Evolutionary conservation across 2,113 vertebrate genomes (phyloP).

Genomic region (Procapra przewalskii): DNA sequence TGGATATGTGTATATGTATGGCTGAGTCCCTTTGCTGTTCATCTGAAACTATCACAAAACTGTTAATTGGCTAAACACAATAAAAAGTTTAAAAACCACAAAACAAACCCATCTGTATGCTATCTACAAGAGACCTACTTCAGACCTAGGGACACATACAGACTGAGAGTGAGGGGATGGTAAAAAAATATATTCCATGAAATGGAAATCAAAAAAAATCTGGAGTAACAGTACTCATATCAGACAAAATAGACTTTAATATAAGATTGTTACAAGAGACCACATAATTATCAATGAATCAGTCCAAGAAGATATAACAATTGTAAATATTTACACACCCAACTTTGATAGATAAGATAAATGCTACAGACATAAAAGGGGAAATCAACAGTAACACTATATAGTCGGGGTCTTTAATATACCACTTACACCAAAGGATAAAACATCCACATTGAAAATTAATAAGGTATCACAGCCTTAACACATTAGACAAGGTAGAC

Average conservation of each 20-base stretch:
- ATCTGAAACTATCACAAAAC: background rate
- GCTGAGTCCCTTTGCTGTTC: background rate
- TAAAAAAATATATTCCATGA: background rate
- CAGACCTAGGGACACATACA: background rate
- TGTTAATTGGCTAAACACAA: background rate
- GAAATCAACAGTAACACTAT: background rate
- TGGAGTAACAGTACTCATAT: background rate
- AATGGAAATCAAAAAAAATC: background rate
- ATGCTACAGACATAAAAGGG: background rate
- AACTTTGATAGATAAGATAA: background rate
- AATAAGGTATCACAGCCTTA: background rate
- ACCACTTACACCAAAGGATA: background rate
- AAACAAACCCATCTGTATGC: background rate
- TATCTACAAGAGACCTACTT: background rate
- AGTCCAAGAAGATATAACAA: background rate
- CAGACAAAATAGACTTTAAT: background rate
- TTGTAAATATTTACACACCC: background rate
- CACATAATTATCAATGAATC: rapidly evolving
- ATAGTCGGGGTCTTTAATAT: background rate
- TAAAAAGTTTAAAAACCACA: background rate
- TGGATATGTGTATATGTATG: background rate
- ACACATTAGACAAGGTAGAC: background rate
- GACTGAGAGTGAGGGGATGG: background rate
- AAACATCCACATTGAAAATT: background rate
- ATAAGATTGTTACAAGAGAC: background rate